phyloP scores from a whole-genome alignment of 1,140 invertebrate species.

The Drosophila mayri region DNA sequence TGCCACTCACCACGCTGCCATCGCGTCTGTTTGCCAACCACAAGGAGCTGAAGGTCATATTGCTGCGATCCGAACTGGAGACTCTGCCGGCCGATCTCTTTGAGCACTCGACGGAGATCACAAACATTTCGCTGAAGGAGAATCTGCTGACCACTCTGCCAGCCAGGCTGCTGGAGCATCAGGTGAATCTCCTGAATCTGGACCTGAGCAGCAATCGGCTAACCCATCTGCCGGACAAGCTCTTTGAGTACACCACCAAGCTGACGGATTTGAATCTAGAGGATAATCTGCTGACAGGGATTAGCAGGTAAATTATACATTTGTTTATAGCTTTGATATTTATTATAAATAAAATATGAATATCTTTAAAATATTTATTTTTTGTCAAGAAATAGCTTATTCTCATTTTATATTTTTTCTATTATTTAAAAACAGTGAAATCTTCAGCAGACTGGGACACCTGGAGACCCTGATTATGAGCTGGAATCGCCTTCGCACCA shows the following conservation, averaged over 20 bases:
- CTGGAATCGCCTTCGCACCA: slow-evolving; percentile 62
- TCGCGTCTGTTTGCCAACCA: slow-evolving; percentile 86
- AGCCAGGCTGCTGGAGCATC: slow-evolving; percentile 86
- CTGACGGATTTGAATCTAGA: slow-evolving; percentile 86
- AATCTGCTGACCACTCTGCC: slow-evolving; percentile 87
- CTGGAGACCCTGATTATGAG: slow-evolving; percentile 58
- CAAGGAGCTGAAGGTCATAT: slow-evolving; percentile 85
- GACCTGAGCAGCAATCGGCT: slow-evolving; percentile 87
- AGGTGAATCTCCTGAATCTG: slow-evolving; percentile 86
- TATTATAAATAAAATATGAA: too few relatives aligned
- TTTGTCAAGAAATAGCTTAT: background rate
- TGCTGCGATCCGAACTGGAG: slow-evolving; percentile 84
- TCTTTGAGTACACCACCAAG: slow-evolving; percentile 86
- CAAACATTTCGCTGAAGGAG: slow-evolving; percentile 86
- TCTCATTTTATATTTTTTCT: background rate
- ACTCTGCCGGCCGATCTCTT: slow-evolving; percentile 87
- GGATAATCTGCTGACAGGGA: slow-evolving; percentile 86
- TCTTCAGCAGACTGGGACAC: slow-evolving; percentile 57
- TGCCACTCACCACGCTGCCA: slow-evolving; percentile 86
- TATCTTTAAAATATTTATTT: too few relatives aligned
- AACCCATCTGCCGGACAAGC: slow-evolving; percentile 85
- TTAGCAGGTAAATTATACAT: slow-evolving; percentile 84
- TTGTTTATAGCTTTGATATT: too few relatives aligned
- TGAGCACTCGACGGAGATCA: slow-evolving; percentile 86
- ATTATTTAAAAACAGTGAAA: slow-evolving; percentile 29